Percentiles rank a stretch among this genome's conserved stretches.
phyloP scores from a whole-genome alignment of 2,113 vertebrate genomes.

The Scartelaos histophorus region DNA sequence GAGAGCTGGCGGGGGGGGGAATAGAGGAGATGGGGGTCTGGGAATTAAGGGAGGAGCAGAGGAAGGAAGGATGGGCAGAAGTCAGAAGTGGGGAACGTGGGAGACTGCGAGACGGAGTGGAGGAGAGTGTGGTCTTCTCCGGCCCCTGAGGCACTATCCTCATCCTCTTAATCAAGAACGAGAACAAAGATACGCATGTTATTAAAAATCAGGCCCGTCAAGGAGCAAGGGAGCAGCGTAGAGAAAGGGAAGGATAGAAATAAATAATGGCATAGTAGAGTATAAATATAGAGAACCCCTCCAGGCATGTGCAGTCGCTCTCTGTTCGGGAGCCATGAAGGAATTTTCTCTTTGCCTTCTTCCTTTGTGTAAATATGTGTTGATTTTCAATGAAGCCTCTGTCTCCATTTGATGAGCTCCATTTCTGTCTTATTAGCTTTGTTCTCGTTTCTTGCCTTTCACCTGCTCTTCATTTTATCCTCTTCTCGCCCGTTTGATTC shows the following conservation, averaged over 20 bases:
- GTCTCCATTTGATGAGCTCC: conserved; percentile 5
- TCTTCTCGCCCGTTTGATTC: background rate
- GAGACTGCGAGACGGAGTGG: conserved; percentile 24
- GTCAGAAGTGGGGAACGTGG: conserved; percentile 1
- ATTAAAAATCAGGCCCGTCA: conserved; percentile 63
- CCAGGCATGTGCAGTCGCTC: conserved; percentile 44
- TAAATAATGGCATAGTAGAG: conserved; percentile 63
- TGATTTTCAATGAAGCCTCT: conserved; percentile 41
- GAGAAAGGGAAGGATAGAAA: conserved; percentile 48
- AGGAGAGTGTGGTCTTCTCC: conserved; percentile 38
- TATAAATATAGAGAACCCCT: conserved; percentile 66
- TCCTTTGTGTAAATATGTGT: conserved; percentile 53
- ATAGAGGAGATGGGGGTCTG: conserved; percentile 6
- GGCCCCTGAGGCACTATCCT: conserved; percentile 46
- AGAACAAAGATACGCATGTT: conserved; percentile 61
- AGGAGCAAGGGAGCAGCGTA: conserved; percentile 34
- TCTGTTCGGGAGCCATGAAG: conserved; percentile 38
- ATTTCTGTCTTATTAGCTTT: conserved; percentile 7
- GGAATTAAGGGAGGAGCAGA: conserved; percentile 6
- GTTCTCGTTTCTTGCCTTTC: background rate
- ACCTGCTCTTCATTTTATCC: conserved; percentile 5
- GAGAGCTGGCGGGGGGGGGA: conserved; percentile 16
- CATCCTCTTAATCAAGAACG: conserved; percentile 59
- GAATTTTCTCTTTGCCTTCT: conserved; percentile 34
- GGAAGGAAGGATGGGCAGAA: conserved; percentile 18